Conservation (phyloP, 1,140 invertebrate species). For the Hyles vespertilio region DNA sequence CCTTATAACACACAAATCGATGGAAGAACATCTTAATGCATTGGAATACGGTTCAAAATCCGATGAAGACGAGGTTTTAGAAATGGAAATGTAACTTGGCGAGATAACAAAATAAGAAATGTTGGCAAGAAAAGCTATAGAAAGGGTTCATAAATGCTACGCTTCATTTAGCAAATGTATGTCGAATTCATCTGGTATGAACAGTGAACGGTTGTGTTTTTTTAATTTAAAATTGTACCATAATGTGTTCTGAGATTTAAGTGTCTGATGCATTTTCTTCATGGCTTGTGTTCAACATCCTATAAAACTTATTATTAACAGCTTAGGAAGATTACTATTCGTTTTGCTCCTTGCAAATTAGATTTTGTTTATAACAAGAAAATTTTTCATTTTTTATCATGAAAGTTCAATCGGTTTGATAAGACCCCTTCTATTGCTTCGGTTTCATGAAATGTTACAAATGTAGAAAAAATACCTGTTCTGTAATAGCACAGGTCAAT, state of each 20-base stretch:
- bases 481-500: too few relatives aligned
- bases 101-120: conserved; percentile 43
- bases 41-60: conserved; percentile 29
- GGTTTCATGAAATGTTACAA: too few relatives aligned
- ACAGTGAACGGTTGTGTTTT: conserved; percentile 41
- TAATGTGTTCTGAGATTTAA: conserved; percentile 27
- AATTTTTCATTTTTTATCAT: too few relatives aligned
- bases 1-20: not conserved
- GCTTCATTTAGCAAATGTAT: conserved; percentile 72
- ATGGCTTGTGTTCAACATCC: too few relatives aligned
- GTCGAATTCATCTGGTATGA: conserved; percentile 63
- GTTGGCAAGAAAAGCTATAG: conserved; percentile 38
- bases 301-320: too few relatives aligned
- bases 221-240: conserved; percentile 55
- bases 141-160: conserved; percentile 52
- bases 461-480: too few relatives aligned
- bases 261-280: too few relatives aligned
- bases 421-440: too few relatives aligned
- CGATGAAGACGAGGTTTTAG: not conserved
- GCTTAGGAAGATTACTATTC: too few relatives aligned
- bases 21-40: conserved; percentile 8
- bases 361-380: too few relatives aligned
- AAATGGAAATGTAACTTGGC: conserved; percentile 18
- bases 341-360: too few relatives aligned
- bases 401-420: too few relatives aligned